Conservation (phyloP, 2,888 invertebrate species). For the Cybosia mesomella region DNA sequence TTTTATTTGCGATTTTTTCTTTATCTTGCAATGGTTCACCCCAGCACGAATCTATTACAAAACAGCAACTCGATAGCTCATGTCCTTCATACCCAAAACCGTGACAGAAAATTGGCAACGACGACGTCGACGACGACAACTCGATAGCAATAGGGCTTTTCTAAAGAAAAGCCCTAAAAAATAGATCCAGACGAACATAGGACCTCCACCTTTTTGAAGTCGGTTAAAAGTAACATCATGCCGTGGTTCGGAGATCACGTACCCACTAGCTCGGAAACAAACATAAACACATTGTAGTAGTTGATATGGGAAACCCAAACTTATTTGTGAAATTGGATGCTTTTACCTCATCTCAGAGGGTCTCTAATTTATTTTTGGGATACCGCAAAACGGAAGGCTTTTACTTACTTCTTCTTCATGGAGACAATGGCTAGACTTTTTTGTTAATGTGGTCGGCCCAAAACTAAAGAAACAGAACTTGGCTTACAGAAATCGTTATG, state of each 20-base stretch:
- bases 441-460: background rate
- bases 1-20: too few relatives aligned
- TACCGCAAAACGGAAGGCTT: background rate
- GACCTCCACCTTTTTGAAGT: too few relatives aligned
- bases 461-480: background rate
- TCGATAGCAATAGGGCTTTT: too few relatives aligned
- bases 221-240: conserved; percentile 8
- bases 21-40: too few relatives aligned
- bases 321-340: background rate
- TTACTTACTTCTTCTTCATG: background rate
- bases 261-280: conserved; percentile 11
- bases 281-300: conserved; percentile 17
- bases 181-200: too few relatives aligned
- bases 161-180: too few relatives aligned
- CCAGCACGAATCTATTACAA: too few relatives aligned
- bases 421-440: background rate
- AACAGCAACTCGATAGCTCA: too few relatives aligned
- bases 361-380: background rate
- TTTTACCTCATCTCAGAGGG: background rate
- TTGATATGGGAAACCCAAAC: conserved; percentile 10
- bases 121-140: too few relatives aligned
- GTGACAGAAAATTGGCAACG: too few relatives aligned
- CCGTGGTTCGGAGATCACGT: conserved; percentile 12
- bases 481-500: too few relatives aligned
- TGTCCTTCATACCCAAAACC: too few relatives aligned